Percentiles rank a stretch among this genome's conserved stretches.
Conservation (phyloP, 2,797 vertebrate genomes). For the Spea hammondii region DNA sequence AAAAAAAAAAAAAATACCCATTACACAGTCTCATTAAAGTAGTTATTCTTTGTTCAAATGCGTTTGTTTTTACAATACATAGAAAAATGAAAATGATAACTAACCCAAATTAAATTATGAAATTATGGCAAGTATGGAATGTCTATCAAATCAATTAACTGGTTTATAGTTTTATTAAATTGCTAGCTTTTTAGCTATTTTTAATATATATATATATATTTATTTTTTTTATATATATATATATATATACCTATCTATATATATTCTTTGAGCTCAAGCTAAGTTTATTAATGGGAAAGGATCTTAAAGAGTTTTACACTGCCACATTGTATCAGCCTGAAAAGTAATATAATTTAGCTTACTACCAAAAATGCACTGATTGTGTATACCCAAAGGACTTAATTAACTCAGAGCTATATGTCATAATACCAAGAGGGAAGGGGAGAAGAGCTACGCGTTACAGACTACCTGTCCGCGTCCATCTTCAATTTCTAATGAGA, state of each 20-base stretch:
- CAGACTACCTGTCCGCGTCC: conserved; percentile 68
- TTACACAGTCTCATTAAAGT: background rate
- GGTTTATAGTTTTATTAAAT: conserved; percentile 51
- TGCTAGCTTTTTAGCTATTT: conserved; percentile 30
- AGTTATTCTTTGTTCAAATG: conserved; percentile 20
- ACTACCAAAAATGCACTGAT: conserved; percentile 57
- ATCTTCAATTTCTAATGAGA: conserved; percentile 68
- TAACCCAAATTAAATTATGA: conserved; percentile 24
- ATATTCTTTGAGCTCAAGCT: conserved; percentile 58
- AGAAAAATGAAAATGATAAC: conserved; percentile 14
- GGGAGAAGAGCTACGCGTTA: conserved; percentile 61
- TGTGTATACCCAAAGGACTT: conserved; percentile 73
- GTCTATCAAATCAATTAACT: conserved; percentile 59
- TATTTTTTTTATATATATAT: conserved; percentile 56
- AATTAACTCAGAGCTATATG: conserved; percentile 69
- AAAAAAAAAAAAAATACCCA: conserved; percentile 1
- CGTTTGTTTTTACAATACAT: background rate
- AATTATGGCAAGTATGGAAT: conserved; percentile 22
- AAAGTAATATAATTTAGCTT: conserved; percentile 67
- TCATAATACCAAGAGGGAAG: conserved; percentile 53
- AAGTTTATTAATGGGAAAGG: conserved; percentile 59
- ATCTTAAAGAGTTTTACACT: conserved; percentile 49
- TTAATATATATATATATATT: conserved; percentile 53
- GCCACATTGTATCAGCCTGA: conserved; percentile 59
- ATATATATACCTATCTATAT: conserved; percentile 30